Evolutionary conservation across 2,113 vertebrate species (phyloP).

Genomic region (Nibea albiflora): DNA sequence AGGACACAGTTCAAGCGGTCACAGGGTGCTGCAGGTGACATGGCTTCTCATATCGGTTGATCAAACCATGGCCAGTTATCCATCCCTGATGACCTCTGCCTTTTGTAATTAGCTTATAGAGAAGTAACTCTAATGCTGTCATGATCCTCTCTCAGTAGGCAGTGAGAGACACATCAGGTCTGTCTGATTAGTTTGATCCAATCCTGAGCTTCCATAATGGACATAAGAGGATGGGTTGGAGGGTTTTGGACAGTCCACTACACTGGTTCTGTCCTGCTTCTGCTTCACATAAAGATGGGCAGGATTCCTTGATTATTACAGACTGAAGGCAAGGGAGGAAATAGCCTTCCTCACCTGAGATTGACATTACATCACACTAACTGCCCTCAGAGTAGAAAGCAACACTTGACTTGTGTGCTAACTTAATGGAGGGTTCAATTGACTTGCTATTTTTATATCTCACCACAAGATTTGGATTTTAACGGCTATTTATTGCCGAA

Average conservation of each 20-base stretch:
- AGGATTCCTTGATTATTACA: conserved; percentile 13
- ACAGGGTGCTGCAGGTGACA: background rate
- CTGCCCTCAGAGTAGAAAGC: conserved; percentile 12
- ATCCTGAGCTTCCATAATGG: conserved; percentile 25
- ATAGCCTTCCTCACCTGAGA: conserved; percentile 21
- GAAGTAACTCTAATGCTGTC: conserved; percentile 47
- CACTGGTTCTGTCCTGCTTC: conserved; percentile 32
- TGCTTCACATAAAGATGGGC: conserved; percentile 14
- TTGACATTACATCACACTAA: background rate
- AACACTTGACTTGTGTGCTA: conserved; percentile 22
- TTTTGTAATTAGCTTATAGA: conserved; percentile 31
- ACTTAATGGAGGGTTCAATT: background rate
- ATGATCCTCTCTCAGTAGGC: conserved; percentile 36
- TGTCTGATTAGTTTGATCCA: conserved; percentile 42
- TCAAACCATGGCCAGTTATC: conserved; percentile 3
- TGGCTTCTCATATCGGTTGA: conserved; percentile 21
- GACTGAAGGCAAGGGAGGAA: conserved; percentile 14
- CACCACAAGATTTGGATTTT: background rate
- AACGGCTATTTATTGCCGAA: background rate
- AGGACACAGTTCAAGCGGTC: background rate
- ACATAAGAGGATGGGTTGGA: conserved; percentile 41
- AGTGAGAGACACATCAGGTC: conserved; percentile 34
- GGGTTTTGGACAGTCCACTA: background rate
- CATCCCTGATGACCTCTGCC: conserved; percentile 20
- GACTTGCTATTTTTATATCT: conserved; percentile 31